Conservation (phyloP, 2,888 invertebrate species). For the Scelioninae gen. 2 region DNA sequence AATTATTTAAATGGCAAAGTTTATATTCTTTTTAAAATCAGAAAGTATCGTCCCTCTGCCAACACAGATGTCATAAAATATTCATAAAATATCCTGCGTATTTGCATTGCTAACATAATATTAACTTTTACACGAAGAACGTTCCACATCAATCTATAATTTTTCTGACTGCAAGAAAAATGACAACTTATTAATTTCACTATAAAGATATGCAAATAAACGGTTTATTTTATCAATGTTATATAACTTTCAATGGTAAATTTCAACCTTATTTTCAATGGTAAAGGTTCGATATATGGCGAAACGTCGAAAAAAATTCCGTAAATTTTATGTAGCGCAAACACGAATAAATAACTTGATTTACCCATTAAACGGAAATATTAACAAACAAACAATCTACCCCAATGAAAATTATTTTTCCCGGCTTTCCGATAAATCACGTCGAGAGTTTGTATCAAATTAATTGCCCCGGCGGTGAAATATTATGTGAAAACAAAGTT, state of each 20-base stretch:
- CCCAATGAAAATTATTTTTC: background rate
- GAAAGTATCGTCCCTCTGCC: constrained; percentile 4
- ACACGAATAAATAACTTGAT: background rate
- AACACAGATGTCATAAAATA: background rate
- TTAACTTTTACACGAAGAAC: too few species aligned
- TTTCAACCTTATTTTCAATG: too few species aligned
- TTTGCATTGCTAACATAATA: too few species aligned
- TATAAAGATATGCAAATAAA: too few species aligned
- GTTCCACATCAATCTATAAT: too few species aligned
- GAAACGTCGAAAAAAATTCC: background rate
- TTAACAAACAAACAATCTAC: background rate
- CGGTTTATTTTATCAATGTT: too few species aligned
- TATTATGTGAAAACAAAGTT: constrained; percentile 14
- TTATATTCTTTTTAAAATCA: constrained; percentile 1
- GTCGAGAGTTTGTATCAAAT: background rate
- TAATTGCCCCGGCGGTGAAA: constrained; percentile 9
- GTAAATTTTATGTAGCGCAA: background rate
- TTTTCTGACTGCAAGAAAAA: too few species aligned
- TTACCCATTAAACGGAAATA: background rate
- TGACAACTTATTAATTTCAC: too few species aligned
- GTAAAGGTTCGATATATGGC: background rate
- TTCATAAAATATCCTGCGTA: background rate
- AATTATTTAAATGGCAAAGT: constrained; percentile 8
- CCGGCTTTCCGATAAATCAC: constrained; percentile 5
- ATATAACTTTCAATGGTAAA: too few species aligned